Evolutionary conservation across 1,140 invertebrate species (phyloP).

Genomic region (Aphaenogaster ashmeadi): DNA sequence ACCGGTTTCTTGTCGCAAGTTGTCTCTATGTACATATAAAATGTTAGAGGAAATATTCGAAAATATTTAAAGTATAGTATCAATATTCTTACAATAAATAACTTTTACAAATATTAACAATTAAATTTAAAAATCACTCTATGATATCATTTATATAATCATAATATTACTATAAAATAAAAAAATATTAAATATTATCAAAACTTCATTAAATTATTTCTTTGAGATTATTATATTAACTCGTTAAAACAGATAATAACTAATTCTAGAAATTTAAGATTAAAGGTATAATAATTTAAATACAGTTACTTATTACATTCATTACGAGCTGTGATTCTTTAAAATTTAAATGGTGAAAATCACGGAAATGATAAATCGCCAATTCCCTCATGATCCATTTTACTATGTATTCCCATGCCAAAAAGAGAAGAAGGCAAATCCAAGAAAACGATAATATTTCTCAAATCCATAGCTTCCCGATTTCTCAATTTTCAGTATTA

Average conservation of each 20-base stretch:
- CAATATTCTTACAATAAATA: not conserved
- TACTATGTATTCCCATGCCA: not conserved
- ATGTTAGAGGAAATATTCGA: not conserved
- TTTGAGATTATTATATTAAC: not conserved
- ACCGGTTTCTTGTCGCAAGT: conserved; percentile 47
- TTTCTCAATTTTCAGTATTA: not conserved
- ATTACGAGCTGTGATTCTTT: not conserved
- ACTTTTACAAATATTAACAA: conserved; percentile 12
- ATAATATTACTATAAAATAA: not conserved
- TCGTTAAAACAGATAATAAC: not conserved
- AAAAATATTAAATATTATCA: not conserved
- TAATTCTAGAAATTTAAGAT: not conserved
- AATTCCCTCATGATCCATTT: not conserved
- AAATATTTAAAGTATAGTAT: not conserved
- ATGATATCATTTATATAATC: not conserved
- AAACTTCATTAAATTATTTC: not conserved
- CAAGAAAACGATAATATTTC: conserved; percentile 16
- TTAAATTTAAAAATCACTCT: not conserved
- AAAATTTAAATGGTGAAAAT: not conserved
- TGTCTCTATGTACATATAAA: not conserved
- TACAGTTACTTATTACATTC: not conserved
- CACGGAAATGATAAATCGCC: not conserved
- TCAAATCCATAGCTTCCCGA: not conserved
- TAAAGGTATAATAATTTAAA: not conserved
- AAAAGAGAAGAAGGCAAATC: not conserved